These are phyloP conservation scores for Polyommatus icarus DNA, from an alignment of 2,888 invertebrate species.

Conservation along the genomic window DNA sequence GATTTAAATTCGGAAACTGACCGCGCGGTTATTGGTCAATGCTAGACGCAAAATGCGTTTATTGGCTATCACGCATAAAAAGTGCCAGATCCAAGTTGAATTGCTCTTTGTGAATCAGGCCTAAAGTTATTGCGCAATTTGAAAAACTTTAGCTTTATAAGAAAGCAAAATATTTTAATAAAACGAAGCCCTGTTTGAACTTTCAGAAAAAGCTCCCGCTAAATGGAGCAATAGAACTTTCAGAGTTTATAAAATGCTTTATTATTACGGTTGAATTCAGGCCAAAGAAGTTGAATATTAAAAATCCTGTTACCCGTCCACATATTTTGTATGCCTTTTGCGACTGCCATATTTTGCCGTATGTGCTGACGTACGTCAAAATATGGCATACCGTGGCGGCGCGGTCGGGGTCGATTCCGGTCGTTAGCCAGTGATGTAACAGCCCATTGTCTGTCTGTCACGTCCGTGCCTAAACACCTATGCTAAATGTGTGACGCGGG, in stretches of 20 bases:
- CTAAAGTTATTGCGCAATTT: too few species aligned
- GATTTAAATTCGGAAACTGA: too few species aligned
- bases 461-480: constrained; percentile 34
- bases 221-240: not conserved
- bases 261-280: not conserved
- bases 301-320: not conserved
- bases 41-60: too few species aligned
- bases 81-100: too few species aligned
- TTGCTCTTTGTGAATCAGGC: too few species aligned
- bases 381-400: not conserved
- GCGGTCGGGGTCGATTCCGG: constrained; percentile 12
- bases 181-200: not conserved
- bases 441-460: constrained; percentile 5
- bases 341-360: not conserved
- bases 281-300: not conserved
- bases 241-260: not conserved
- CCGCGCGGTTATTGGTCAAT: too few species aligned
- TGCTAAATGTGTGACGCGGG: constrained; percentile 31
- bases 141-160: not conserved
- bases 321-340: not conserved
- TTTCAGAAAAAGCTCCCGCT: not conserved
- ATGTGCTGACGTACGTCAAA: not conserved
- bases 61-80: too few species aligned
- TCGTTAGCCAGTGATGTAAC: constrained; percentile 26
- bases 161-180: not conserved